Evolutionary conservation across 2,888 invertebrate species (phyloP).

Genomic region (Hypomecis punctinalis): DNA sequence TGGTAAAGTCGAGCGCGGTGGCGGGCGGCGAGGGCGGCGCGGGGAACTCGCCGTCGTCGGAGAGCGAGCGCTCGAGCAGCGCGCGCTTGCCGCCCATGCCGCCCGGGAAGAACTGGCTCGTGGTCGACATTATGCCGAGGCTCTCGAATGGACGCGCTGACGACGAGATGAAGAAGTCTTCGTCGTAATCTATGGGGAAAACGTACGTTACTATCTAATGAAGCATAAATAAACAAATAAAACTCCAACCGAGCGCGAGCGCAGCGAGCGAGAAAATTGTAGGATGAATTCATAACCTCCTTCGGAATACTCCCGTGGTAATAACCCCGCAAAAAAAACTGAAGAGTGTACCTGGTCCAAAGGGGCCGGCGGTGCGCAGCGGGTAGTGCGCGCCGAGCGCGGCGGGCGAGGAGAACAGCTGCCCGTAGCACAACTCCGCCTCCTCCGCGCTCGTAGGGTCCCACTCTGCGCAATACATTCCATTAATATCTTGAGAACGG

Average conservation of each 20-base stretch:
- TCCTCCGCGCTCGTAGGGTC: conserved; percentile 73
- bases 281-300: too few species aligned
- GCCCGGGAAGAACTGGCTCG: conserved; percentile 89
- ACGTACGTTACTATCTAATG: neutral
- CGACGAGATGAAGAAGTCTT: conserved; percentile 90
- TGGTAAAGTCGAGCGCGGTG: conserved; percentile 77
- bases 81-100: conserved; percentile 79
- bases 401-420: conserved; percentile 69
- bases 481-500: neutral
- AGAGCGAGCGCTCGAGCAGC: conserved; percentile 56
- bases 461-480: conserved; percentile 64
- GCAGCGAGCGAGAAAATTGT: too few species aligned
- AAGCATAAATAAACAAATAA: too few species aligned
- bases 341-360: conserved; percentile 59
- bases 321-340: too few species aligned
- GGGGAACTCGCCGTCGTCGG: conserved; percentile 59
- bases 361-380: conserved; percentile 68
- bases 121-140: conserved; percentile 79
- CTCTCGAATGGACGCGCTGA: conserved; percentile 90
- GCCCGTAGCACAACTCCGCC: conserved; percentile 77
- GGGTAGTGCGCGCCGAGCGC: conserved; percentile 71
- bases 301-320: too few species aligned
- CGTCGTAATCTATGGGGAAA: conserved; percentile 79
- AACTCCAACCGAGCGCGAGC: too few species aligned
- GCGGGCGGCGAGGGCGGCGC: conserved; percentile 56